phyloP scores from a whole-genome alignment of 2,113 vertebrate genomes.

The Oceanodroma tethys region DNA sequence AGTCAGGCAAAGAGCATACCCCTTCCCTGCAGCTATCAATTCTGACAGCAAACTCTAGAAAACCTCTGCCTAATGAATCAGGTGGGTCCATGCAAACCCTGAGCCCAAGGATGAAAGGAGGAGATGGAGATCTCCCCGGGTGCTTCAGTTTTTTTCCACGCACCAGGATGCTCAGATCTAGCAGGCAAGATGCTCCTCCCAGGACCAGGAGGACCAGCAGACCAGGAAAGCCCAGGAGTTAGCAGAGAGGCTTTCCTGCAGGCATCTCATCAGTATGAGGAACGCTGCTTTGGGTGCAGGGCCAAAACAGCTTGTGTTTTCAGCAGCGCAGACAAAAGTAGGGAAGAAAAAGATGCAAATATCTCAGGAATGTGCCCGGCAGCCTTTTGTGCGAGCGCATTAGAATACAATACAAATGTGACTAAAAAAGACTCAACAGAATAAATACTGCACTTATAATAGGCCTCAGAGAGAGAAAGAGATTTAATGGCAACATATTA shows the following conservation, averaged over 20 bases:
- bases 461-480: constrained; percentile 44
- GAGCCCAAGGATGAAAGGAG: neutral
- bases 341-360: constrained; percentile 47
- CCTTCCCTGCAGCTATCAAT: neutral
- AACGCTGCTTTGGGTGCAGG: neutral
- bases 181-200: neutral
- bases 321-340: constrained; percentile 9
- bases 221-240: neutral
- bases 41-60: neutral
- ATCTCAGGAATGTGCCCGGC: neutral
- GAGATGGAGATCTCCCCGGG: neutral
- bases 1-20: neutral
- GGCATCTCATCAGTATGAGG: neutral
- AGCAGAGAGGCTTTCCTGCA: neutral
- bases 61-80: neutral
- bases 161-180: neutral
- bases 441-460: constrained; percentile 64
- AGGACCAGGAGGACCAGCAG: neutral
- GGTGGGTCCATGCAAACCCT: neutral
- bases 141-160: neutral
- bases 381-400: constrained; percentile 43
- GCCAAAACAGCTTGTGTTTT: neutral
- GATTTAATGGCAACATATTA: constrained; percentile 70
- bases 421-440: constrained; percentile 60
- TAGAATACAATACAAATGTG: constrained; percentile 61